phyloP scores from a whole-genome alignment of 2,888 invertebrate genomes.

The Therioaphis trifolii region DNA sequence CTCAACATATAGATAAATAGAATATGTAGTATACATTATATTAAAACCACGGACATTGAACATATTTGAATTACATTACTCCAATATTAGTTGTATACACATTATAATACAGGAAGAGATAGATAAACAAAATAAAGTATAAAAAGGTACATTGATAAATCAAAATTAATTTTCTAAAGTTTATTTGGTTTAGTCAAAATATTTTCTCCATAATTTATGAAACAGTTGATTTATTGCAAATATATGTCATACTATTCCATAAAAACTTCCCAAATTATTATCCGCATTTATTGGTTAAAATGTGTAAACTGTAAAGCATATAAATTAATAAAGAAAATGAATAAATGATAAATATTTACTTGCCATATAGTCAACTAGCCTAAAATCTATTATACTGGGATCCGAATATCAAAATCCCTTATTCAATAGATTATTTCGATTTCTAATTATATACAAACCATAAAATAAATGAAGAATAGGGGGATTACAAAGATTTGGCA shows the following conservation, averaged over 20 bases:
- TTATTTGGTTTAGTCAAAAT: too few relatives aligned
- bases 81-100: too few relatives aligned
- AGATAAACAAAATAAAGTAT: too few relatives aligned
- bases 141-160: too few relatives aligned
- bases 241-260: not conserved
- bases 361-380: not conserved
- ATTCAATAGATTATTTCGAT: not conserved
- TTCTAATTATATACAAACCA: constrained; percentile 27
- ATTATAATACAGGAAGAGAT: too few relatives aligned
- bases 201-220: too few relatives aligned
- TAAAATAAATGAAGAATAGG: constrained; percentile 19
- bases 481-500: constrained; percentile 25
- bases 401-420: not conserved
- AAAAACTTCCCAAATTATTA: not conserved
- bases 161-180: too few relatives aligned
- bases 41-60: too few relatives aligned
- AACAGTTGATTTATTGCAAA: not conserved
- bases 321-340: not conserved
- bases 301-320: not conserved
- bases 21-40: too few relatives aligned
- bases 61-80: too few relatives aligned
- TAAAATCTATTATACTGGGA: not conserved
- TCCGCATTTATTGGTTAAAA: not conserved
- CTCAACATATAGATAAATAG: too few relatives aligned
- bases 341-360: not conserved